phyloP scores from a whole-genome alignment of 2,888 invertebrate species.

The Myathropa florea region DNA sequence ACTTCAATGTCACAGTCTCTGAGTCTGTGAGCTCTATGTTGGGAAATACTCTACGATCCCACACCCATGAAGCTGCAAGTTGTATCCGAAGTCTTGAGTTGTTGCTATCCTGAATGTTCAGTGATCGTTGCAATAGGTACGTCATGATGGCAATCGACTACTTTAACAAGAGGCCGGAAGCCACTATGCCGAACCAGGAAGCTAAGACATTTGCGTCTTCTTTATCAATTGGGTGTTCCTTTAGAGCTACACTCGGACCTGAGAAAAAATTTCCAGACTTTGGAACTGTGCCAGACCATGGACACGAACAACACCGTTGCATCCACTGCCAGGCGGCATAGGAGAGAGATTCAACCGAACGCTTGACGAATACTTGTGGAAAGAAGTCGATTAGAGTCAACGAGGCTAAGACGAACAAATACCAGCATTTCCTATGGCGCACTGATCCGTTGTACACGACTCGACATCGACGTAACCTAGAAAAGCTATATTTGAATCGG shows the following conservation, averaged over 20 bases:
- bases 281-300: background rate
- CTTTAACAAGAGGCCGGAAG: too few relatives aligned
- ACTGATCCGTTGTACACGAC: slow-evolving; percentile 49
- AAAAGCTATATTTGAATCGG: slow-evolving; percentile 51
- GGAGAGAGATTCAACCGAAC: slow-evolving; percentile 49
- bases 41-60: too few relatives aligned
- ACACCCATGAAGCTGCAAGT: too few relatives aligned
- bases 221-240: slow-evolving; percentile 44
- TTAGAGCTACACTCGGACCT: slow-evolving; percentile 52
- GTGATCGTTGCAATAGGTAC: too few relatives aligned
- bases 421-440: too few relatives aligned
- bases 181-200: too few relatives aligned
- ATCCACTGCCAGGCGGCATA: slow-evolving; percentile 47
- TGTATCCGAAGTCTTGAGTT: too few relatives aligned
- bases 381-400: slow-evolving; percentile 26
- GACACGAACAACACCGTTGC: slow-evolving; percentile 23
- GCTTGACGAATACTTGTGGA: slow-evolving; percentile 10
- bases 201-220: slow-evolving; percentile 45
- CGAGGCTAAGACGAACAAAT: slow-evolving; percentile 48
- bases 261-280: slow-evolving; percentile 37
- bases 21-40: too few relatives aligned
- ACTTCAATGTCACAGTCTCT: too few relatives aligned
- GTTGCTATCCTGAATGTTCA: too few relatives aligned
- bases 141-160: too few relatives aligned
- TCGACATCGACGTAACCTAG: slow-evolving; percentile 60